A percentile compares a stretch with the other conserved stretches of the same genome.
phyloP scores from a whole-genome alignment of 2,113 vertebrate species.

The Gopherus evgoodei region DNA sequence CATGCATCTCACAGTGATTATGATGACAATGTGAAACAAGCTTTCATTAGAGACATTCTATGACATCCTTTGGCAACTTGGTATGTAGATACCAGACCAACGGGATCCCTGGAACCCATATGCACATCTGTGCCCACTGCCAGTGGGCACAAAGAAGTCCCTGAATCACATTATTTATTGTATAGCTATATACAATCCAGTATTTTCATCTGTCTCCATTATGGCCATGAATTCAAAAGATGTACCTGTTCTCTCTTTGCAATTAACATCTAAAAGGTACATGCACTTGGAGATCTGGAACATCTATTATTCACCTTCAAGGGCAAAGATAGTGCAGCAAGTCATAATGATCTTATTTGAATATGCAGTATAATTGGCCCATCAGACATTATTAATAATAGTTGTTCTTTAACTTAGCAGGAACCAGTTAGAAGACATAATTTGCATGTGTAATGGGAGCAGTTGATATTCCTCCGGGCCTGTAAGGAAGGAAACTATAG shows the following conservation, averaged over 20 bases:
- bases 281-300: not conserved
- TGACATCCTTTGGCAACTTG: not conserved
- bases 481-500: not conserved
- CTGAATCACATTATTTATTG: fast-evolving
- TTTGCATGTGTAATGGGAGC: not conserved
- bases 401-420: not conserved
- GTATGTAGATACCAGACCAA: not conserved
- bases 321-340: not conserved
- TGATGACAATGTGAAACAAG: not conserved
- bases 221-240: not conserved
- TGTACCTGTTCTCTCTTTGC: not conserved
- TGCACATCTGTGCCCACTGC: not conserved
- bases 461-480: not conserved
- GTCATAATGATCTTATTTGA: not conserved
- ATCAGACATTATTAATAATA: not conserved
- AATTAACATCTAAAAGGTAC: not conserved
- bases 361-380: not conserved
- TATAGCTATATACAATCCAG: not conserved
- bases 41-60: not conserved
- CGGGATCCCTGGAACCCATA: not conserved
- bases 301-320: not conserved
- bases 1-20: not conserved
- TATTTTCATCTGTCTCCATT: not conserved
- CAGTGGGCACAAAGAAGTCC: not conserved
- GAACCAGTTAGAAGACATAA: not conserved